Evolutionary conservation across 2,888 invertebrate genomes (phyloP).

Genomic region (Ceriagrion tenellum): DNA sequence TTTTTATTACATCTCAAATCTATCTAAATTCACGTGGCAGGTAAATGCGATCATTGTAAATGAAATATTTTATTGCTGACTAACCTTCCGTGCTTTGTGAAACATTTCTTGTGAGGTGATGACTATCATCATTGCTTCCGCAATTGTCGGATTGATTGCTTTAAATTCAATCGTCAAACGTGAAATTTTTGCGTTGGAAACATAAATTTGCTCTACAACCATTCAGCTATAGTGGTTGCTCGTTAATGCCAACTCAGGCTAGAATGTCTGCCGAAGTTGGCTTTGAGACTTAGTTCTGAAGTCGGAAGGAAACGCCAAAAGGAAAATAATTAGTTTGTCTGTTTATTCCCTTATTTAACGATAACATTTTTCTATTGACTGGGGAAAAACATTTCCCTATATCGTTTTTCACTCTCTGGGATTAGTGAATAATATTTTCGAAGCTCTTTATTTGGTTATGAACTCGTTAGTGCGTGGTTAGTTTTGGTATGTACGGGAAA

Average conservation of each 20-base stretch:
- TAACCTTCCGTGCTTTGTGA: neutral
- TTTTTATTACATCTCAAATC: too few species aligned
- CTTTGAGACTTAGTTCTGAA: neutral
- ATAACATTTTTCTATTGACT: neutral
- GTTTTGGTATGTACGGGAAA: too few species aligned
- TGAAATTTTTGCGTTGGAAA: neutral
- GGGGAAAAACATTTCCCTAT: neutral
- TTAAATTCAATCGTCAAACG: neutral
- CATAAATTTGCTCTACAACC: neutral
- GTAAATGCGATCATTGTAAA: too few species aligned
- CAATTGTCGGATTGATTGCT: neutral
- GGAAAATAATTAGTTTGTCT: neutral
- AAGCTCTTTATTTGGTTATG: too few species aligned
- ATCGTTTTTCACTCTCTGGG: too few species aligned
- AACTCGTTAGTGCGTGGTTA: too few species aligned
- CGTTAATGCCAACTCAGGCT: neutral
- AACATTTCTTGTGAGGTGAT: neutral
- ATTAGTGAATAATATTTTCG: too few species aligned
- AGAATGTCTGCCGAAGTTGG: neutral
- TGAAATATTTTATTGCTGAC: neutral
- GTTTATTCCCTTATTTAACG: too few species aligned
- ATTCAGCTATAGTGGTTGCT: neutral
- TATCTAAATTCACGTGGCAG: too few species aligned
- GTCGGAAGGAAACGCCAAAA: neutral
- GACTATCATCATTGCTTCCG: neutral